Conservation (phyloP, 2,797 vertebrate genomes). For the Tenualosa thibaudeaui region DNA sequence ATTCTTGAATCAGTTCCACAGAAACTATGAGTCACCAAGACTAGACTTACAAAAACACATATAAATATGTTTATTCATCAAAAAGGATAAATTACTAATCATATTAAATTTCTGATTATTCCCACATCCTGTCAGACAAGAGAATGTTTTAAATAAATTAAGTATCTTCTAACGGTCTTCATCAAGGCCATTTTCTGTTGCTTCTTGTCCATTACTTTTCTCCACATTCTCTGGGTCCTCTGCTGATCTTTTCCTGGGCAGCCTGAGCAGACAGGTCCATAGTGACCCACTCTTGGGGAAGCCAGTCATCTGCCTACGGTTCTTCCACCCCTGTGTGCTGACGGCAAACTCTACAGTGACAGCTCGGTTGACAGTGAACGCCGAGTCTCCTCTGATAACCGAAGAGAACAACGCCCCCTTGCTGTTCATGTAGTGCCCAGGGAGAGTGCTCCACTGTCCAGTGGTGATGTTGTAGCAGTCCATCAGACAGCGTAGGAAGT, state of each 20-base stretch:
- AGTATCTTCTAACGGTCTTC: background rate
- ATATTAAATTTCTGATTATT: background rate
- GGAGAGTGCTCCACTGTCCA: constrained; percentile 87
- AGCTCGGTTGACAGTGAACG: constrained; percentile 90
- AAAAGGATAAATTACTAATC: background rate
- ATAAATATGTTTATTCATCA: background rate
- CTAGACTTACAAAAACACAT: background rate
- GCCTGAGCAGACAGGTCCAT: constrained; percentile 90
- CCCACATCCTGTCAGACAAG: background rate
- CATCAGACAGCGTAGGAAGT: constrained; percentile 90
- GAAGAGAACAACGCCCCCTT: constrained; percentile 94
- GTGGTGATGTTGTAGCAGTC: constrained; percentile 90
- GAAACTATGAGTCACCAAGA: background rate
- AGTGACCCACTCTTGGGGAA: constrained; percentile 90
- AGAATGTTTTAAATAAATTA: background rate
- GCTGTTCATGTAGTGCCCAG: constrained; percentile 91
- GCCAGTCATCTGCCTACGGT: constrained; percentile 83
- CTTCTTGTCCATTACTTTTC: constrained; percentile 56
- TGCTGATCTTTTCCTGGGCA: constrained; percentile 64
- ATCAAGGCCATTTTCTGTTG: constrained; percentile 22
- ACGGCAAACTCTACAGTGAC: constrained; percentile 86
- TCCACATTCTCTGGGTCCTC: constrained; percentile 8
- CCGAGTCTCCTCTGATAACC: constrained; percentile 81
- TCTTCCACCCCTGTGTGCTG: constrained; percentile 79
- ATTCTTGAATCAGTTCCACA: background rate